These are phyloP conservation scores for Drosophila rufa DNA, from an alignment of 1,140 invertebrate genomes.

Conservation along the genomic window DNA sequence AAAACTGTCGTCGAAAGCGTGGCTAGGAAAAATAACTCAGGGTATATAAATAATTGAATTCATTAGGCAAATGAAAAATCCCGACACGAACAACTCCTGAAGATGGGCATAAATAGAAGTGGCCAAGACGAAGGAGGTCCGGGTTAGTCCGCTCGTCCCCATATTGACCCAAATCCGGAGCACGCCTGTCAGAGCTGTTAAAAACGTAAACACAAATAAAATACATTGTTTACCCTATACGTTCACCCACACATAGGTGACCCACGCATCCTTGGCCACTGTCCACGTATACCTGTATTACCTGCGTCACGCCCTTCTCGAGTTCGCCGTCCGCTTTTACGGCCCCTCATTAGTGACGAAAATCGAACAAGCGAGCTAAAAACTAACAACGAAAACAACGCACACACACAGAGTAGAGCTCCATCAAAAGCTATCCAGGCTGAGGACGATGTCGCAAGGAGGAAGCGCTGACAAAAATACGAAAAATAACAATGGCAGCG, in stretches of 20 bases:
- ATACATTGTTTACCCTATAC: constrained; percentile 64
- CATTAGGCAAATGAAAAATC: constrained; percentile 84
- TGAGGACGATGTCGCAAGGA: constrained; percentile 19
- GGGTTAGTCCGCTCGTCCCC: not conserved
- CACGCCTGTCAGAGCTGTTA: constrained; percentile 74
- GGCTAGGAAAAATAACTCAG: constrained; percentile 58
- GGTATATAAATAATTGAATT: constrained; percentile 85
- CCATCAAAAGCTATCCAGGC: constrained; percentile 61
- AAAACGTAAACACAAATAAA: constrained; percentile 81
- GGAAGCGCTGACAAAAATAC: constrained; percentile 39
- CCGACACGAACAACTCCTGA: constrained; percentile 58
- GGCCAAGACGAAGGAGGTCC: constrained; percentile 1
- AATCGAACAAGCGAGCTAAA: constrained; percentile 62
- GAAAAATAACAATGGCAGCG: constrained; percentile 70
- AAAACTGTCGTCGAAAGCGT: constrained; percentile 41
- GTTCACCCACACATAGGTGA: constrained; percentile 1
- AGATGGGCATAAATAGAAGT: constrained; percentile 28
- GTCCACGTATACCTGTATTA: constrained; percentile 17
- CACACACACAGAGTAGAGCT: constrained; percentile 34
- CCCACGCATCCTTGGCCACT: constrained; percentile 10
- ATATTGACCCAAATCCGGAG: constrained; percentile 75
- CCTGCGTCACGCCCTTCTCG: constrained; percentile 70
- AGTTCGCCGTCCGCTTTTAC: constrained; percentile 66
- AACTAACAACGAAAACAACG: constrained; percentile 49
- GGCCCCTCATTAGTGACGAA: constrained; percentile 77